A percentile compares a stretch with the other conserved stretches of the same genome.
Evolutionary conservation across 2,113 vertebrate species (phyloP).

Genomic region (Acrocephalus kingi): DNA sequence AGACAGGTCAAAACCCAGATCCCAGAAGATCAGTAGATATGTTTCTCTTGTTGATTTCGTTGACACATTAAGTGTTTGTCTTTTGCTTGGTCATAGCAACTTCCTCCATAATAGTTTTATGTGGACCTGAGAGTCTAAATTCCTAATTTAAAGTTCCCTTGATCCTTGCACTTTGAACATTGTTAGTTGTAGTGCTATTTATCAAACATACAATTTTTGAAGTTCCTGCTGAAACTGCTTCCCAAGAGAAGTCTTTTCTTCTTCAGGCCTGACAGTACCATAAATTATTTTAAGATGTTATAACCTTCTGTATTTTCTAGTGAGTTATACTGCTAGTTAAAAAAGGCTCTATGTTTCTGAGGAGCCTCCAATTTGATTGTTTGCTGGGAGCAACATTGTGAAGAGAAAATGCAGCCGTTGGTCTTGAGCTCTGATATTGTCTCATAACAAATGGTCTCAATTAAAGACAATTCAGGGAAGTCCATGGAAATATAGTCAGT

Average conservation of each 20-base stretch:
- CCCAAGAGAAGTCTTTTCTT: conserved; percentile 63
- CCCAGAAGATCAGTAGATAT: not conserved
- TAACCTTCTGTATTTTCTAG: conserved; percentile 54
- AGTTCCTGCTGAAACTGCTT: conserved; percentile 46
- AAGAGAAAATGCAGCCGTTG: not conserved
- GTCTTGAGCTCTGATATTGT: conserved; percentile 9
- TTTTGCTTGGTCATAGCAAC: not conserved
- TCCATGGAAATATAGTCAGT: conserved; percentile 37
- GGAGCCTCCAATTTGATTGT: conserved; percentile 8
- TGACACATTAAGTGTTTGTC: conserved; percentile 15
- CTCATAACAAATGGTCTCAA: conserved; percentile 41
- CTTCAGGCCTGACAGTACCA: conserved; percentile 46
- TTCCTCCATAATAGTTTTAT: conserved; percentile 31
- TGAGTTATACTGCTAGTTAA: conserved; percentile 50
- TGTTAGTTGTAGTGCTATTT: conserved; percentile 51
- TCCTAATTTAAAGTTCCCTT: conserved; percentile 62
- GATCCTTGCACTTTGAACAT: conserved; percentile 52
- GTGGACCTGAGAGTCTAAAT: conserved; percentile 14
- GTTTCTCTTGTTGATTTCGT: not conserved
- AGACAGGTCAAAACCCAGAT: not conserved
- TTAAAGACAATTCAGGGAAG: conserved; percentile 37
- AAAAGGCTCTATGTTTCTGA: not conserved
- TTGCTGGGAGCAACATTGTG: not conserved
- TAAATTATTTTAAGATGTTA: conserved; percentile 67
- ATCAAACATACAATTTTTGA: conserved; percentile 60